These are phyloP conservation scores for Lacerta viridis DNA, from an alignment of 2,797 vertebrate species.

Conservation along the genomic window DNA sequence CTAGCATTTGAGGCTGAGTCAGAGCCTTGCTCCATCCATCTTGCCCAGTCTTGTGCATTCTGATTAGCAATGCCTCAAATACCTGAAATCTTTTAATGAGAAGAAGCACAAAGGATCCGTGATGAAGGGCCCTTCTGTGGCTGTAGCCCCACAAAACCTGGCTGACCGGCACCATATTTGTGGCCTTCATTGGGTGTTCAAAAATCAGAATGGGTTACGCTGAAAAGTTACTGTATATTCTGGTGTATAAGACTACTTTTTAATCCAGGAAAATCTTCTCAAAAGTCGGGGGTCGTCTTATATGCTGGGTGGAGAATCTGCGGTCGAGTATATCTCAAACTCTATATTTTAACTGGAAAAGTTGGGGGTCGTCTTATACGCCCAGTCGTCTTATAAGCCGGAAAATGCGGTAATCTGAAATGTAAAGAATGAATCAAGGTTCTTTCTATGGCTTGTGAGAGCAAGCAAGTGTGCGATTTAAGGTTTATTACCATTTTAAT, in stretches of 20 bases:
- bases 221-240: not conserved
- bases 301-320: too few species aligned
- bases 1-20: not conserved
- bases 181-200: not conserved
- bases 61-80: not conserved
- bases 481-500: constrained; percentile 27
- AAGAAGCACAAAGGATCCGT: not conserved
- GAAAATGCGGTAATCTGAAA: not conserved
- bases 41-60: too few species aligned
- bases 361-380: too few species aligned
- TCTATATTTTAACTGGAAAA: too few species aligned
- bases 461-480: constrained; percentile 46
- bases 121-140: not conserved
- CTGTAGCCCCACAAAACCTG: too few species aligned
- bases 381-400: too few species aligned
- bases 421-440: constrained; percentile 32
- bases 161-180: not conserved
- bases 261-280: too few species aligned
- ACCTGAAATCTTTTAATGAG: not conserved
- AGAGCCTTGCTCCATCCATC: not conserved
- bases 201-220: not conserved
- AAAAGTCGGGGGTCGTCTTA: too few species aligned
- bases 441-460: constrained; percentile 9
- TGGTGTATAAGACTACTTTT: too few species aligned
- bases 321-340: too few species aligned